Base-by-base conservation (phyloP, 2,888 invertebrate species). In the Eustalomyia histrio region DNA sequence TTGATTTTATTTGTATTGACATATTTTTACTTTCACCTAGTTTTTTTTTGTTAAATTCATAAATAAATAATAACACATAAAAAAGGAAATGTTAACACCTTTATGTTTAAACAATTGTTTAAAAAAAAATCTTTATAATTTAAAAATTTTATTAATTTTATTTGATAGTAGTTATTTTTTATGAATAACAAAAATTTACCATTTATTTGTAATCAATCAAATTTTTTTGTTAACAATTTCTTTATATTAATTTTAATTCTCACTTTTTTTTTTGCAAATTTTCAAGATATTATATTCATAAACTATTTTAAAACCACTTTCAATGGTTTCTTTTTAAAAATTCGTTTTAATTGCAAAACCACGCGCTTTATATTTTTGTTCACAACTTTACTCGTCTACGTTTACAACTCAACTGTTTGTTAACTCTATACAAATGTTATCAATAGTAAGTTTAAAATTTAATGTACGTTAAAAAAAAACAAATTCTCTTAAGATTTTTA, bases 21-120 rank as follows among this genome's bases (percentile, higher is more conserved):
- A 60, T 33, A 71, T 33, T 76, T 80, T 69, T 71, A 74, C 80
- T 80, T 80, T 80, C 80, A 80, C 80, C 76, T 53, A 72, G 39
- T 57, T 69, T 39, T 53, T 64, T 68, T 39, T 53, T 65, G 17
- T 33, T n/a, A 24, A 33, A 29, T 35, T 17, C 29, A 61, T 65
- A 55, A 16, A 63, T 65, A 55, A 53, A 75, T 35, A 33, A 65
- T 18, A 53, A 39, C 43, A 47, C 18, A 10, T 17, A 29, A 60
- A n/a, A 14, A 10, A 14, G 5, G 17, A 18, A 35, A 53, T 16
- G 29, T 52, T 53, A 72, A 35, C 67, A 78, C 55, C 47, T 60
- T 63, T 12, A 17, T 6, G 7, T 14, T 53, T 21, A n/a, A 14
- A 47, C n/a, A 47, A 47, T 52, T 33, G 7, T 9, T 21, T 14